Conservation (phyloP, 2,113 vertebrate species). For the Caranx melampygus region DNA sequence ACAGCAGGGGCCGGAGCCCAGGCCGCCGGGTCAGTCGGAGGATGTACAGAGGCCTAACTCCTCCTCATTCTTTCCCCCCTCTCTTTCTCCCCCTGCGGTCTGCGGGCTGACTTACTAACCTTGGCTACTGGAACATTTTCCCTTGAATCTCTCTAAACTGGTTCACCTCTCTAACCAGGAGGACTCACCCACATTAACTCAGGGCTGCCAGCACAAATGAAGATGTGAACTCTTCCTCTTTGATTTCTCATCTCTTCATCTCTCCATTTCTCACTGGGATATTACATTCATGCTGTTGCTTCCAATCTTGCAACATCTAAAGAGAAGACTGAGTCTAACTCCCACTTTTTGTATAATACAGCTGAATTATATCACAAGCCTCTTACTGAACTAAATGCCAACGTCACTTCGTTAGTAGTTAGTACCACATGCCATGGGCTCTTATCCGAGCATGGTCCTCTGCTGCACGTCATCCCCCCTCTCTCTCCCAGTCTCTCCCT, state of each 20-base stretch:
- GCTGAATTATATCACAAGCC: neutral
- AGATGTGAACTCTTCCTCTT: neutral
- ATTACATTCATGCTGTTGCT: neutral
- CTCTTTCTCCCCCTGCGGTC: neutral
- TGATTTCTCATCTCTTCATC: neutral
- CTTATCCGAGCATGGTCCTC: too few relatives aligned
- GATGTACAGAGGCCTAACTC: neutral
- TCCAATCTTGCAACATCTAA: neutral
- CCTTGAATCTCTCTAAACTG: slow-evolving; percentile 6
- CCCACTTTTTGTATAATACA: neutral
- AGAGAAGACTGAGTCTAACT: neutral
- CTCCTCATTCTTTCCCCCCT: neutral
- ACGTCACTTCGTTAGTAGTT: neutral
- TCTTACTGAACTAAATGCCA: neutral
- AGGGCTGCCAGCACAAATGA: neutral
- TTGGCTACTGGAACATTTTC: neutral
- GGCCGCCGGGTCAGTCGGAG: slow-evolving; percentile 73
- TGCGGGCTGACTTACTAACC: slow-evolving; percentile 31
- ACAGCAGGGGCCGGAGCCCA: slow-evolving; percentile 78
- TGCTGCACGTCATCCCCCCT: too few relatives aligned
- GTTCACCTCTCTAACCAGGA: slow-evolving; percentile 42
- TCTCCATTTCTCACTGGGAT: slow-evolving; percentile 2
- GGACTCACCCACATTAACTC: slow-evolving; percentile 10
- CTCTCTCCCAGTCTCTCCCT: too few relatives aligned
- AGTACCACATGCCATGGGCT: too few relatives aligned